These are phyloP conservation scores for Melinaea marsaeus DNA, from an alignment of 2,888 invertebrate genomes.

Conservation along the genomic window DNA sequence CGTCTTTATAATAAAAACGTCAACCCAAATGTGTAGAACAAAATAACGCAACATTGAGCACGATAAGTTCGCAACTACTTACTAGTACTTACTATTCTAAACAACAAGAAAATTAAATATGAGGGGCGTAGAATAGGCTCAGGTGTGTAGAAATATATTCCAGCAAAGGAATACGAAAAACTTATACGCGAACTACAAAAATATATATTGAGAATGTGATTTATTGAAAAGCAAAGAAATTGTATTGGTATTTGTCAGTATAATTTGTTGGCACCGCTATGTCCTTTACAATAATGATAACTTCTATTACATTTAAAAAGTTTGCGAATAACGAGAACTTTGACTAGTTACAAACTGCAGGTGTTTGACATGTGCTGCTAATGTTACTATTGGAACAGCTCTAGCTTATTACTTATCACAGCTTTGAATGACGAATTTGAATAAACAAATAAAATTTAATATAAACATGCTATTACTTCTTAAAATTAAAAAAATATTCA, in stretches of 20 bases:
- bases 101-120: conserved; percentile 38
- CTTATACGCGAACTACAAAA: conserved; percentile 73
- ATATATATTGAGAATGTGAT: conserved; percentile 34
- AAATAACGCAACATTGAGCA: conserved; percentile 60
- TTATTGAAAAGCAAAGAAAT: conserved; percentile 1
- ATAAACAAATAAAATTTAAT: neutral
- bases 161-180: conserved; percentile 55
- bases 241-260: neutral
- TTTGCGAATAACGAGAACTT: too few species aligned
- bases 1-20: conserved; percentile 75
- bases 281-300: neutral
- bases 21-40: conserved; percentile 51
- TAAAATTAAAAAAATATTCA: too few species aligned
- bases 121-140: conserved; percentile 50
- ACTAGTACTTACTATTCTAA: too few species aligned
- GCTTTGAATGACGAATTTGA: neutral
- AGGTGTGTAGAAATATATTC: conserved; percentile 55
- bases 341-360: neutral
- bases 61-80: conserved; percentile 55
- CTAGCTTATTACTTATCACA: conserved; percentile 1
- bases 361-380: conserved; percentile 8
- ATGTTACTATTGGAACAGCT: conserved; percentile 7
- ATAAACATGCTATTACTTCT: too few species aligned
- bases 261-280: conserved; percentile 4
- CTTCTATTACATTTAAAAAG: neutral